Evolutionary conservation across 2,797 vertebrate species (phyloP), one percentile per base, ranked within the genome.

Genomic region (Ibycter americanus): DNA sequence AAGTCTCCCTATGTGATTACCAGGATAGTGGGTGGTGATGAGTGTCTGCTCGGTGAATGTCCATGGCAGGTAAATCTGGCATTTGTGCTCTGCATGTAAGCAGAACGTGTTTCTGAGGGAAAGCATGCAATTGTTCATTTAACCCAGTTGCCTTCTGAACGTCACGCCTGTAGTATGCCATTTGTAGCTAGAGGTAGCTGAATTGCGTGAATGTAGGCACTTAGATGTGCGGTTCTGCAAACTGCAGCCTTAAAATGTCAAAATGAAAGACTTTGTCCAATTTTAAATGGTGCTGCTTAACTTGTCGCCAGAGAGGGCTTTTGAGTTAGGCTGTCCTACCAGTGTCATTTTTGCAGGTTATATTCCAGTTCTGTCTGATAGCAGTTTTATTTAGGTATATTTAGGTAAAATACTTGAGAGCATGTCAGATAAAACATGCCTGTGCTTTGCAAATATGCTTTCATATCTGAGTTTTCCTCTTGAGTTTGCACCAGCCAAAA

Each of bases 41-140:
- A 99, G 1, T 99, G 99, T 86, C 68, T 5, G 13, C 96, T 93
- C 0, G 99, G 99, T 4, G 97, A 99, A 36, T 99, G 99, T 56
- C 99, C 99, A 0, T 99, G 99, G 99, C 99, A 99, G 98, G 99
- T 99, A 97, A 96, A 21, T 74, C 26, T 22, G n/a, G 25, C 51
- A 26, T 13, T 62, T 26, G 34, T 52, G 38, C 34, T 25, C 42
- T 63, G 81, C 6, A 1, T 3, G 21, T 7, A 26, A 32, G 49
- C 54, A 61, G 63, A 56, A 61, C 0, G 0, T 61, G 54, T 56
- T 65, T 52, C 61, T 31, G 31, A 52, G 36, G 66, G 36, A 40
- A 79, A 46, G 15, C 0, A 9, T 51, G 32, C 42, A 38, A 10
- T 6, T 42, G 10, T 13, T 70, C 31, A 9, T 71, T 87, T 52